Percentiles rank a stretch among this genome's conserved stretches.
phyloP scores from a whole-genome alignment of 2,888 invertebrate species.

The Erebia aethiops region DNA sequence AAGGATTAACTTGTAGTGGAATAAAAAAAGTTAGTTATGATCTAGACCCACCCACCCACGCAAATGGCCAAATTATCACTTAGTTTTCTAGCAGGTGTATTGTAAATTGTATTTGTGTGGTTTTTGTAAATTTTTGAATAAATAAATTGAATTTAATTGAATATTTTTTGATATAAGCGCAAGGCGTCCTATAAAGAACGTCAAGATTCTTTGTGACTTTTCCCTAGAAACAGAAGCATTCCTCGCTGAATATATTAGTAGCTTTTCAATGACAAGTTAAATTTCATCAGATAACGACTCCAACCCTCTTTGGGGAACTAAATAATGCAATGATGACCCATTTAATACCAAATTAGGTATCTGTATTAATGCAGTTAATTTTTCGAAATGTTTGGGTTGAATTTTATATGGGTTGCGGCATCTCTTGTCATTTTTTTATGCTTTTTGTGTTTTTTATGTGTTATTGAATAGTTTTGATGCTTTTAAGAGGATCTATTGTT shows the following conservation, averaged over 20 bases:
- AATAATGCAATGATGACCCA: constrained; percentile 72
- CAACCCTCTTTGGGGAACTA: constrained; percentile 57
- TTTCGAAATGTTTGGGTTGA: constrained; percentile 43
- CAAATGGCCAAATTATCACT: too few species aligned
- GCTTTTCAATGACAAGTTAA: constrained; percentile 68
- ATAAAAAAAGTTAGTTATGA: too few species aligned
- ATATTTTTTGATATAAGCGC: background rate
- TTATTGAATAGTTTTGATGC: constrained; percentile 1
- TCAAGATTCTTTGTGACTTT: background rate
- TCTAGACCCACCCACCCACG: too few species aligned
- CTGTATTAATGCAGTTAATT: constrained; percentile 28
- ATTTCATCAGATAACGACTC: constrained; percentile 72
- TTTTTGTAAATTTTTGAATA: too few species aligned
- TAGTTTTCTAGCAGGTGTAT: too few species aligned
- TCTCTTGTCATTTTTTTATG: constrained; percentile 51
- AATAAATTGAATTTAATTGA: background rate
- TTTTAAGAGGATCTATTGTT: constrained; percentile 8
- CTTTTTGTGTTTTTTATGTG: constrained; percentile 34
- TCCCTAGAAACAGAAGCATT: constrained; percentile 26
- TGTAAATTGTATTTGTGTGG: too few species aligned
- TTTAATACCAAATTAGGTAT: constrained; percentile 80
- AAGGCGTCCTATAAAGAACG: background rate
- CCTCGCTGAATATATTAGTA: constrained; percentile 70
- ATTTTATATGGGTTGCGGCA: constrained; percentile 42
- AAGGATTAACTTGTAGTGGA: too few species aligned